A percentile compares a stretch with the other conserved stretches of the same genome.
Evolutionary conservation across 2,888 invertebrate genomes (phyloP).

Genomic region (Diachrysia chrysitis): DNA sequence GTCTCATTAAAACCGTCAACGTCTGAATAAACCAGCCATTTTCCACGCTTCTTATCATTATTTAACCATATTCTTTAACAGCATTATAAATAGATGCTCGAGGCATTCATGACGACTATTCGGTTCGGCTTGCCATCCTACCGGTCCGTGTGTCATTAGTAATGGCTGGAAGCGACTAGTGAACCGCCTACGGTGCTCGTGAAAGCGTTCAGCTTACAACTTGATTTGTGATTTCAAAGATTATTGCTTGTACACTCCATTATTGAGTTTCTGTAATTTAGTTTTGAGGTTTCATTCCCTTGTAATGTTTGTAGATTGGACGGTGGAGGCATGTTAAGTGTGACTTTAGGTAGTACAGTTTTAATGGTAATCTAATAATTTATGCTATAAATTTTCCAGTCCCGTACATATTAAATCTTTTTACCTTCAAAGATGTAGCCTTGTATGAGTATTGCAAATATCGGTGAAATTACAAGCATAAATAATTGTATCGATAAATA

Average conservation of each 20-base stretch:
- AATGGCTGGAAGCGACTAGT: slow-evolving; percentile 82
- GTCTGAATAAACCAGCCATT: slow-evolving; percentile 1
- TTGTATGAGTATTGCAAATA: not conserved
- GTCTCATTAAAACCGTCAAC: not conserved
- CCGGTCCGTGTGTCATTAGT: slow-evolving; percentile 63
- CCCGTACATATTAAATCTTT: not conserved
- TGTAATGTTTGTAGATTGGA: slow-evolving; percentile 57
- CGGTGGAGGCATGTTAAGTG: slow-evolving; percentile 26
- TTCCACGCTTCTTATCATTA: slow-evolving; percentile 9
- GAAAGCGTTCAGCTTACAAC: slow-evolving; percentile 84
- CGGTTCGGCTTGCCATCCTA: slow-evolving; percentile 34
- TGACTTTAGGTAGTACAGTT: not conserved
- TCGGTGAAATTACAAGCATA: no score
- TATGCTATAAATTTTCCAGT: not conserved
- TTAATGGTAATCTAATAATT: not conserved
- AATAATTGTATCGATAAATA: not conserved
- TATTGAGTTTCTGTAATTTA: slow-evolving; percentile 81
- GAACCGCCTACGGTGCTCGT: slow-evolving; percentile 84
- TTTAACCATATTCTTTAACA: slow-evolving; percentile 22
- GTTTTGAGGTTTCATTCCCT: slow-evolving; percentile 70
- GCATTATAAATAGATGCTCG: slow-evolving; percentile 19
- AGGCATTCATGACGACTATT: slow-evolving; percentile 39
- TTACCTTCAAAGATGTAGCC: not conserved
- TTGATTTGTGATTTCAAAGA: slow-evolving; percentile 88
- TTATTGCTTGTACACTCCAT: slow-evolving; percentile 81